Evolutionary conservation across 2,888 invertebrate species (phyloP).

Genomic region (Agapostemon virescens): DNA sequence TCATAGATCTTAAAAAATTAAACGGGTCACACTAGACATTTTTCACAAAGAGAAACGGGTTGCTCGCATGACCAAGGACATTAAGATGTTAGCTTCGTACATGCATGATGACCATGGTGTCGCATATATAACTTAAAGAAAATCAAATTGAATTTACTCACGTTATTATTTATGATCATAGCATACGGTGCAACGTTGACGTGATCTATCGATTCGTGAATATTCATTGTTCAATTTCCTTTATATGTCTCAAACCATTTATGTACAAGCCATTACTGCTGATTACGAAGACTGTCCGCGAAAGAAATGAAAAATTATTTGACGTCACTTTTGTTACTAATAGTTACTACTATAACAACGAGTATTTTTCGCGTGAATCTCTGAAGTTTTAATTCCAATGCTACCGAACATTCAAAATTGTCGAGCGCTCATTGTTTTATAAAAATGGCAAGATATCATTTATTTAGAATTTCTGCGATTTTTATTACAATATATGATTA

Average conservation of each 20-base stretch:
- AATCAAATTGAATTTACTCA: neutral
- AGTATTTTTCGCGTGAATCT: no score
- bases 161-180: neutral
- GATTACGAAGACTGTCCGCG: neutral
- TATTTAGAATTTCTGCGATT: no score
- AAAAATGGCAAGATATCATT: no score
- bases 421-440: no score
- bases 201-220: neutral
- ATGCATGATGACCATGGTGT: neutral
- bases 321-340: no score
- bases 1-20: neutral
- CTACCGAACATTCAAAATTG: no score
- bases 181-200: neutral
- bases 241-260: neutral
- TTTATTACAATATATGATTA: no score
- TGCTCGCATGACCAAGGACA: neutral
- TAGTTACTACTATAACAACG: no score
- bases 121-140: neutral
- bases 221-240: neutral
- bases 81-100: neutral
- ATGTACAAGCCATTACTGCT: neutral
- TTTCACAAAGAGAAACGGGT: conserved; percentile 1
- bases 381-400: no score
- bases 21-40: neutral
- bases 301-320: neutral